Evolutionary conservation across 1,140 invertebrate species (phyloP), one percentile per base, ranked within the genome.

Genomic region (Halotydeus destructor): DNA sequence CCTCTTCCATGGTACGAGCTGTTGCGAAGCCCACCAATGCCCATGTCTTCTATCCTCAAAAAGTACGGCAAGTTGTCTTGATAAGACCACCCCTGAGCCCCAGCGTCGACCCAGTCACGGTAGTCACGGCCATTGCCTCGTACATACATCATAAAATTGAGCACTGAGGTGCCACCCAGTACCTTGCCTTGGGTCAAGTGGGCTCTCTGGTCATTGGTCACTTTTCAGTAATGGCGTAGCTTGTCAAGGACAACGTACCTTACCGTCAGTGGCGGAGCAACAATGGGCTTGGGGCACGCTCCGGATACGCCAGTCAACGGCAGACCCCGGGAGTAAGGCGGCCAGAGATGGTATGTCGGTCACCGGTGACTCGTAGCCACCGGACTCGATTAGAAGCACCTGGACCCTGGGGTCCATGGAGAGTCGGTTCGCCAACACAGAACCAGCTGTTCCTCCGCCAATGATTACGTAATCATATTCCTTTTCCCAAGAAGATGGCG

Each of bases 121-220:
- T 94, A 97, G 56, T 97, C 91, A 44, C 69, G 71, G 94, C 89
- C 28, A 18, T 46, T 41, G 0, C 89, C 91, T 21, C 91, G 66
- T 0, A 96, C 65, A 54, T 97, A 97, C 0, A 94, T 65, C 89
- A 97, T 96, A 2, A 83, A 84, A 58, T 96, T 96, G 1, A 94
- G 67, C 0, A 86, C 82, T 35, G 80, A 85, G 21, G 80, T 79
- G 9, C 88, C 89, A 11, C 69, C 70, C 40, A 64, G 27, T 12
- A 50, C 51, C 41, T 48, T 38, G 22, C 54, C 57, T 30, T 54
- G 46, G 4, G 54, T 49, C 43, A 44, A 51, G 6, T 38, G 41
- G 28, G 46, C 49, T 22, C 80, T 66, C 28, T 41, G 70, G 64
- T 74, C 73, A 8, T 68, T 68, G 43, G 79, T 58, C 0, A 83